These are phyloP conservation scores for Vidua chalybeata DNA, from an alignment of 2,113 vertebrate species.

Conservation along the genomic window DNA sequence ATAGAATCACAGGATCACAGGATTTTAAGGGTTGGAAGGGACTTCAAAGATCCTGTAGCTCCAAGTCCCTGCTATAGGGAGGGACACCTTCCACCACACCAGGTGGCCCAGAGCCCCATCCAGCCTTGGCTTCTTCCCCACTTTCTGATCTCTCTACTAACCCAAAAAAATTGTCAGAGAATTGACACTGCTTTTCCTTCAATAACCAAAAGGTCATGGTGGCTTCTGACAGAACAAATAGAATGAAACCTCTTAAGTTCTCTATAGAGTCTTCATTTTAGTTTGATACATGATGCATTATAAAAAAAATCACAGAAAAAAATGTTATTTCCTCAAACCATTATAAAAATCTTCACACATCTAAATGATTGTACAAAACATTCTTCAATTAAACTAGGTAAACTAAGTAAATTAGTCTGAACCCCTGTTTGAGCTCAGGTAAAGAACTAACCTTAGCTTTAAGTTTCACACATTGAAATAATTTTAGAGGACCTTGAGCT, in stretches of 20 bases:
- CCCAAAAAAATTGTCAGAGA: neutral
- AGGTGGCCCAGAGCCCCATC: neutral
- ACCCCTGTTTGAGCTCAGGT: neutral
- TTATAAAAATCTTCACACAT: neutral
- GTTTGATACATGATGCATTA: neutral
- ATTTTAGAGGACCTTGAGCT: neutral
- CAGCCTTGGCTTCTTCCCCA: neutral
- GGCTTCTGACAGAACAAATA: neutral
- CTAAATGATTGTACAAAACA: neutral
- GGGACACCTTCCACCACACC: neutral
- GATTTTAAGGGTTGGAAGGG: neutral
- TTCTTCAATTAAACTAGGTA: neutral
- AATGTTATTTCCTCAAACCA: neutral
- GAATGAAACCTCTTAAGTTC: neutral
- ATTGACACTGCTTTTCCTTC: neutral
- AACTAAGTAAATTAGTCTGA: neutral
- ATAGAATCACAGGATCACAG: neutral
- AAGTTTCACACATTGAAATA: neutral
- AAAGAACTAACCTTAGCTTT: neutral
- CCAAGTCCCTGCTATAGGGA: neutral
- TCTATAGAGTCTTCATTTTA: neutral
- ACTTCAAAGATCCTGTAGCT: neutral
- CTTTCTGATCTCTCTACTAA: neutral
- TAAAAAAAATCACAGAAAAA: neutral
- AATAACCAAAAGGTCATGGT: neutral